phyloP scores from a whole-genome alignment of 1,140 invertebrate genomes.

The Dinothrombium tinctorium region DNA sequence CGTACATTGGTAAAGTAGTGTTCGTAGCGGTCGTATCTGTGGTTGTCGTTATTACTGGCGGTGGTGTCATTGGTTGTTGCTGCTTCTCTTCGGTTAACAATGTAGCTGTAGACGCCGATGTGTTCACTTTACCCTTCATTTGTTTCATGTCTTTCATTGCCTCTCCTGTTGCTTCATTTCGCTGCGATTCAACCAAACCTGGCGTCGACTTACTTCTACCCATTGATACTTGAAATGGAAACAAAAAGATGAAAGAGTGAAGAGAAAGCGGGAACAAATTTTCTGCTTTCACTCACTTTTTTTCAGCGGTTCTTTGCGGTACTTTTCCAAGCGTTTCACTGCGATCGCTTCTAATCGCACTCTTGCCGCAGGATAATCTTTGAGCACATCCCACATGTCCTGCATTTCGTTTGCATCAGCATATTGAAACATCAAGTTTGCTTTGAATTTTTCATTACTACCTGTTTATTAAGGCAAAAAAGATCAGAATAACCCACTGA shows the following conservation, averaged over 20 bases:
- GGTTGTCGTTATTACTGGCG: neutral
- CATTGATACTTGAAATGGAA: slow-evolving; percentile 48
- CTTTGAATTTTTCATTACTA: too few species aligned
- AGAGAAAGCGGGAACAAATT: neutral
- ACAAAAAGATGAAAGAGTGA: neutral
- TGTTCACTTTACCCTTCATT: slow-evolving; percentile 43
- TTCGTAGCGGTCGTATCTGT: neutral
- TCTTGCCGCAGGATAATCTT: slow-evolving; percentile 88
- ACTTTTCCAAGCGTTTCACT: slow-evolving; percentile 82
- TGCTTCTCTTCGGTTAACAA: slow-evolving; percentile 11
- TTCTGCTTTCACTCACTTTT: slow-evolving; percentile 37
- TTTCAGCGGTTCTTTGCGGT: slow-evolving; percentile 69
- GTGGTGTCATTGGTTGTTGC: neutral
- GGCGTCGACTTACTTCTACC: slow-evolving; percentile 81
- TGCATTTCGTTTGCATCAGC: too few species aligned
- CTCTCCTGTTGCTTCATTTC: neutral
- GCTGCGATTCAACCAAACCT: slow-evolving; percentile 58
- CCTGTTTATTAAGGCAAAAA: slow-evolving; percentile 89
- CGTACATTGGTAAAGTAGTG: neutral
- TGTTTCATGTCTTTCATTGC: too few species aligned
- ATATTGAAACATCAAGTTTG: too few species aligned
- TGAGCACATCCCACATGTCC: slow-evolving; percentile 97
- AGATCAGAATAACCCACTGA: slow-evolving; percentile 96
- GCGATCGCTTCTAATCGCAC: slow-evolving; percentile 90
- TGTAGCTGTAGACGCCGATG: slow-evolving; percentile 9